Conservation (phyloP, 2,888 invertebrate genomes). For the Pollenia angustigena region DNA sequence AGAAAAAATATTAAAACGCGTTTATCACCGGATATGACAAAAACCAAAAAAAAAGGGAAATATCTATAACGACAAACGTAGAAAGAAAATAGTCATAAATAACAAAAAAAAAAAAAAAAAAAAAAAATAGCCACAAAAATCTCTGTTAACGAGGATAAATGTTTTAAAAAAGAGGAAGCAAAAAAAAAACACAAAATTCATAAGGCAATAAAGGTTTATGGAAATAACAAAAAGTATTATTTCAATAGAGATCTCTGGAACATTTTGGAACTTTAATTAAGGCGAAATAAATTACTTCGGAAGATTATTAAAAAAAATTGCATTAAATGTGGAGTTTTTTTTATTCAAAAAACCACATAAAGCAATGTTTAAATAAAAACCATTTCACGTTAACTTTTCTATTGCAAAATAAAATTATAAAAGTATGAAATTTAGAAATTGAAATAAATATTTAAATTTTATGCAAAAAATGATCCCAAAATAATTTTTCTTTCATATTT, state of each 20-base stretch:
- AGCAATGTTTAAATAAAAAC: too few relatives aligned
- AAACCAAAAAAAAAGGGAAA: slow-evolving; percentile 20
- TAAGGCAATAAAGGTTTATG: not conserved
- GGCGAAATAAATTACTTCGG: too few relatives aligned
- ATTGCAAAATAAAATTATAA: too few relatives aligned
- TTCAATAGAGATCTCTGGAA: not conserved
- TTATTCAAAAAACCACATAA: too few relatives aligned
- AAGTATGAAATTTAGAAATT: too few relatives aligned
- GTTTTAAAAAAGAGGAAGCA: slow-evolving; percentile 2
- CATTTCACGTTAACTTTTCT: too few relatives aligned
- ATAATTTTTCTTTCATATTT: too few relatives aligned
- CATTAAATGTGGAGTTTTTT: too few relatives aligned
- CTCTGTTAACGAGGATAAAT: not conserved
- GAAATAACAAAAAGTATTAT: not conserved
- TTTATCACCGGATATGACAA: slow-evolving; percentile 54
- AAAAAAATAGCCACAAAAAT: slow-evolving; percentile 42
- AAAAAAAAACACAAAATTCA: not conserved
- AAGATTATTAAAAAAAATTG: too few relatives aligned
- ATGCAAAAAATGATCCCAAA: too few relatives aligned
- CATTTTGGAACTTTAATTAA: not conserved
- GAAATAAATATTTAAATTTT: too few relatives aligned
- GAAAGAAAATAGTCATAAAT: slow-evolving; percentile 16
- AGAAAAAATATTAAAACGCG: slow-evolving; percentile 49
- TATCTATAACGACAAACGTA: slow-evolving; percentile 6
- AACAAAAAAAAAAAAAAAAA: not conserved